phyloP scores from a whole-genome alignment of 2,888 invertebrate species.

The Yponomeuta malinellus region DNA sequence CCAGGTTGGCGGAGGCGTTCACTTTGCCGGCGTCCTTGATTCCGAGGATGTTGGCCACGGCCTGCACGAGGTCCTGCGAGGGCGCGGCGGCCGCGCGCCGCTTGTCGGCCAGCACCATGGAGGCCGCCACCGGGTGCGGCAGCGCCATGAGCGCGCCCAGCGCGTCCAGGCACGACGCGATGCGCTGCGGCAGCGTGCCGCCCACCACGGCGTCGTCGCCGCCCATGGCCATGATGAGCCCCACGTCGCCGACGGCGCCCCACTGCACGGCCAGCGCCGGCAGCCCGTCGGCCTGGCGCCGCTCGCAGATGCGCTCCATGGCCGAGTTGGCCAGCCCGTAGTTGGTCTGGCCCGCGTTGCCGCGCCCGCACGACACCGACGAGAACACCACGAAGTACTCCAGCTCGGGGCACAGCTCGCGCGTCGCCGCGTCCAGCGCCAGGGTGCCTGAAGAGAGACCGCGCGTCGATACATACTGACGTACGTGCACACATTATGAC shows the following conservation, averaged over 20 bases:
- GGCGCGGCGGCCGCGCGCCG: constrained; percentile 77
- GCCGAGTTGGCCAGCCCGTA: constrained; percentile 98
- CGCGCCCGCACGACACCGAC: constrained; percentile 96
- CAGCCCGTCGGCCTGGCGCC: constrained; percentile 86
- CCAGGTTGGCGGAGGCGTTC: constrained; percentile 82
- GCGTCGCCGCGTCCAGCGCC: constrained; percentile 86
- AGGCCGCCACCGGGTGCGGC: constrained; percentile 87
- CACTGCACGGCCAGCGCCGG: constrained; percentile 96
- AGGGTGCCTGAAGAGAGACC: constrained; percentile 75
- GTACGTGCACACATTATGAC: too few relatives aligned
- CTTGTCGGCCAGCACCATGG: constrained; percentile 93
- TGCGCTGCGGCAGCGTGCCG: constrained; percentile 96
- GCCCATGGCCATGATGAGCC: constrained; percentile 92
- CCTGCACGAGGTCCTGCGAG: constrained; percentile 78
- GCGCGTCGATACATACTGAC: too few relatives aligned
- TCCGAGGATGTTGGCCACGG: constrained; percentile 92
- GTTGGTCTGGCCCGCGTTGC: constrained; percentile 97
- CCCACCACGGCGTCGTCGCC: constrained; percentile 94
- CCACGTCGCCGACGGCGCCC: constrained; percentile 99
- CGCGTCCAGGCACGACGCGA: constrained; percentile 92
- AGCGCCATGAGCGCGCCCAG: constrained; percentile 94
- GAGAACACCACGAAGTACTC: constrained; percentile 98
- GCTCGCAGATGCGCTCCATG: constrained; percentile 97
- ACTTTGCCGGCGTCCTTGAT: constrained; percentile 91
- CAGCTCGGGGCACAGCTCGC: constrained; percentile 84